Evolutionary conservation across 2,888 invertebrate species (phyloP).

Genomic region (Lymantria monacha): DNA sequence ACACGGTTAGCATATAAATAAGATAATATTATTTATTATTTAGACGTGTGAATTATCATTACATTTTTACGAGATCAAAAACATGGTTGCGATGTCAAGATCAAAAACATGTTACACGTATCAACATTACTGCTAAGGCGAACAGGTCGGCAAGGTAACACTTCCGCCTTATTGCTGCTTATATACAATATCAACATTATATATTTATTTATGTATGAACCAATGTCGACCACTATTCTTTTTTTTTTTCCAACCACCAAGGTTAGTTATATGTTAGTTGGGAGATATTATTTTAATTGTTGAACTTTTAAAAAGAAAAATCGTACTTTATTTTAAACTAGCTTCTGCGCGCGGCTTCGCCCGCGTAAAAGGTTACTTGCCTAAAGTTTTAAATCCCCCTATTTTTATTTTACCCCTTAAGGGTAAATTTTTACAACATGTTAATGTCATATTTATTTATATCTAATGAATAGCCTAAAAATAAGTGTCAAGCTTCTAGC

Average conservation of each 20-base stretch:
- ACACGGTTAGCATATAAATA: too few relatives aligned
- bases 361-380: too few relatives aligned
- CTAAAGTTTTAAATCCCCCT: too few relatives aligned
- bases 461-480: too few relatives aligned
- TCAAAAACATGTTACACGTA: constrained; percentile 38
- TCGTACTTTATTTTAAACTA: too few relatives aligned
- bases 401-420: too few relatives aligned
- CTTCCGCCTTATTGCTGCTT: constrained; percentile 60
- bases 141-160: constrained; percentile 58
- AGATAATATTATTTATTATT: not conserved
- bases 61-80: not conserved
- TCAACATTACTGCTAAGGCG: constrained; percentile 62
- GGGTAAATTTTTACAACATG: too few relatives aligned
- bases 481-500: too few relatives aligned
- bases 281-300: not conserved
- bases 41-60: not conserved
- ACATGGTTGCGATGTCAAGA: not conserved
- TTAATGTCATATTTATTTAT: too few relatives aligned
- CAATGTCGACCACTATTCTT: constrained; percentile 73
- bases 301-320: not conserved
- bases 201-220: constrained; percentile 46
- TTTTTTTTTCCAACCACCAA: constrained; percentile 54
- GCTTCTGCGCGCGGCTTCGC: too few relatives aligned
- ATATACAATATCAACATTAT: constrained; percentile 33
- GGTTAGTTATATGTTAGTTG: not conserved